These are phyloP conservation scores for Drosophila pallidifrons DNA, from an alignment of 1,140 invertebrate genomes.

Conservation along the genomic window DNA sequence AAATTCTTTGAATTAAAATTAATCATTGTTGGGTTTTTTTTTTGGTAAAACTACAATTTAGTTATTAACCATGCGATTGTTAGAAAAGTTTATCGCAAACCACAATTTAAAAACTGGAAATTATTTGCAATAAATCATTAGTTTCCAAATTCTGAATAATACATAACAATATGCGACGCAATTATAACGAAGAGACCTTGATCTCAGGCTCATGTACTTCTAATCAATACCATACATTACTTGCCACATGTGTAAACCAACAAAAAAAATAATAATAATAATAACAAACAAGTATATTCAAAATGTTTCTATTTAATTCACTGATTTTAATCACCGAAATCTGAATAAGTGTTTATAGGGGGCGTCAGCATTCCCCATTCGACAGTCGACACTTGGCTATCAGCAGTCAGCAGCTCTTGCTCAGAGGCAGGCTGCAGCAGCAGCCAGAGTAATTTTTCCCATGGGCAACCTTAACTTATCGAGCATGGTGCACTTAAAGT, in stretches of 20 bases:
- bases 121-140: too few relatives aligned
- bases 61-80: too few relatives aligned
- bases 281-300: not conserved
- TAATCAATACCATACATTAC: not conserved
- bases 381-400: not conserved
- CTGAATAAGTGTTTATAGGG: slow-evolving; percentile 42
- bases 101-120: too few relatives aligned
- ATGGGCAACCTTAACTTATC: slow-evolving; percentile 42
- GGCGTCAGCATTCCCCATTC: slow-evolving; percentile 27
- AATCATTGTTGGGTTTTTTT: too few relatives aligned
- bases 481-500: slow-evolving; percentile 26
- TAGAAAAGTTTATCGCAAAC: too few relatives aligned
- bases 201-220: not conserved
- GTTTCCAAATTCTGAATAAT: not conserved
- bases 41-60: too few relatives aligned
- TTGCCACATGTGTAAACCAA: slow-evolving; percentile 14
- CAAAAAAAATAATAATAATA: not conserved
- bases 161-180: not conserved
- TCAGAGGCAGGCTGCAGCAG: not conserved
- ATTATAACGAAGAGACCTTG: not conserved
- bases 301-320: slow-evolving; percentile 2
- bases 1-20: too few relatives aligned
- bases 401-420: slow-evolving; percentile 7
- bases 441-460: slow-evolving; percentile 33
- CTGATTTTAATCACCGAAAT: slow-evolving; percentile 21